Conservation (phyloP, 2,888 invertebrate genomes). For the Melanostoma scalare region DNA sequence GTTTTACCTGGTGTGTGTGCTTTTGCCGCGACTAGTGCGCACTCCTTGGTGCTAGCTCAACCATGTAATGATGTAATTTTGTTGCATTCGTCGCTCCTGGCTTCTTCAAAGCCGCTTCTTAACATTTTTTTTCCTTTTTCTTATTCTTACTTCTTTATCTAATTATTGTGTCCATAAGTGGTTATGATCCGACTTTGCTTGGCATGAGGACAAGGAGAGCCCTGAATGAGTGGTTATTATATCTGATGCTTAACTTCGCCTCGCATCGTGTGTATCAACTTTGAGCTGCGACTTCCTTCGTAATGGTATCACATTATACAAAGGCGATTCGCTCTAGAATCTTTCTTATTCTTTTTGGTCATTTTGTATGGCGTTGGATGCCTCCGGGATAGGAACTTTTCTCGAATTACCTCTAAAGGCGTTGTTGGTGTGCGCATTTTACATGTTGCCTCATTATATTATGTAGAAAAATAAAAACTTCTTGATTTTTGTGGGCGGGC, state of each 20-base stretch:
- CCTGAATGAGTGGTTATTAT: conserved; percentile 36
- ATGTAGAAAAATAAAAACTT: neutral
- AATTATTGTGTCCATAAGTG: conserved; percentile 68
- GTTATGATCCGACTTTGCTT: conserved; percentile 57
- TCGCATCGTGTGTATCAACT: neutral
- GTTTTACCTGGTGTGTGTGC: conserved; percentile 8
- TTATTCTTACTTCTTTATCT: conserved; percentile 36
- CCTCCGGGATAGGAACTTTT: conserved; percentile 51
- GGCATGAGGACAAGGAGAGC: conserved; percentile 9
- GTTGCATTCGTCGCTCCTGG: conserved; percentile 59
- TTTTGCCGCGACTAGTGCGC: neutral
- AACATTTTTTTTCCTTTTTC: conserved; percentile 1
- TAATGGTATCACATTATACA: conserved; percentile 54
- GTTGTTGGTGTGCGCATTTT: conserved; percentile 45
- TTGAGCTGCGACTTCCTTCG: conserved; percentile 35
- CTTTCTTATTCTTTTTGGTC: neutral
- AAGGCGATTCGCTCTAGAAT: conserved; percentile 41
- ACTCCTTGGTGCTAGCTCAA: conserved; percentile 56
- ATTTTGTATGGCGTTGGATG: conserved; percentile 1
- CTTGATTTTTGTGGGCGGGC: neutral
- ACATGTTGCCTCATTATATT: conserved; percentile 38
- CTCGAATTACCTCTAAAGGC: conserved; percentile 45
- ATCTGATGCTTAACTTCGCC: neutral
- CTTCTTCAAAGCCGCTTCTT: conserved; percentile 42
- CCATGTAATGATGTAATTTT: conserved; percentile 72